phyloP scores from a whole-genome alignment of 2,888 invertebrate genomes.

The Erebia epiphron region DNA sequence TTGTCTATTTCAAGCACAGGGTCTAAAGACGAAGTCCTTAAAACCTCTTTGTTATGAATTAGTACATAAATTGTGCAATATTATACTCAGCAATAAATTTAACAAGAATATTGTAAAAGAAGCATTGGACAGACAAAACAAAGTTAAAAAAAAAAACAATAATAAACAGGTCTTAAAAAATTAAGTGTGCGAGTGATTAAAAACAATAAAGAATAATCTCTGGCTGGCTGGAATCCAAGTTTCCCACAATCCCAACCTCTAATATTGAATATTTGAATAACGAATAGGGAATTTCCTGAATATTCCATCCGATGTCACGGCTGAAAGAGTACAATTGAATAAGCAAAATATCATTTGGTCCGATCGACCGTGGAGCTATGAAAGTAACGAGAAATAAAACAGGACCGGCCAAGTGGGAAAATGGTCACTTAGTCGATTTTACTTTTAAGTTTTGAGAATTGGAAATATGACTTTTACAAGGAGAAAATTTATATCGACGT shows the following conservation, averaged over 20 bases:
- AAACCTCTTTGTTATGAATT: constrained; percentile 13
- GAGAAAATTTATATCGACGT: neutral
- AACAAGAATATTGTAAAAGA: too few relatives aligned
- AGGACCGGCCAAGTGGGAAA: constrained; percentile 37
- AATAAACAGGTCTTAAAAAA: neutral
- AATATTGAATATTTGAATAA: constrained; percentile 43
- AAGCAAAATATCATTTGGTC: constrained; percentile 44
- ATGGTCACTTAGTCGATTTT: constrained; percentile 29
- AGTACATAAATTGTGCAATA: constrained; percentile 34
- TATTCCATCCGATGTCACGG: constrained; percentile 43
- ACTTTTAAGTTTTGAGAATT: constrained; percentile 9
- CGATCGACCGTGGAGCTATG: constrained; percentile 40
- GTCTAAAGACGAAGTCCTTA: neutral
- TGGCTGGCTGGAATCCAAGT: constrained; percentile 39
- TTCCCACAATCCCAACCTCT: constrained; percentile 33
- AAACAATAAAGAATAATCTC: constrained; percentile 9
- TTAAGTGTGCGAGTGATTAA: neutral
- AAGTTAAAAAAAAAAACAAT: neutral
- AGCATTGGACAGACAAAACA: too few relatives aligned
- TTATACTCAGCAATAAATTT: neutral
- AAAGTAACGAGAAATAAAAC: constrained; percentile 44
- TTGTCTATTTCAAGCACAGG: too few relatives aligned
- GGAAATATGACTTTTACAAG: too few relatives aligned
- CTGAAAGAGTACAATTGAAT: constrained; percentile 48
- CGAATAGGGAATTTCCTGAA: constrained; percentile 42